These are phyloP conservation scores for Probaryconus sp. DNA, from an alignment of 1,140 invertebrate species.

Conservation along the genomic window DNA sequence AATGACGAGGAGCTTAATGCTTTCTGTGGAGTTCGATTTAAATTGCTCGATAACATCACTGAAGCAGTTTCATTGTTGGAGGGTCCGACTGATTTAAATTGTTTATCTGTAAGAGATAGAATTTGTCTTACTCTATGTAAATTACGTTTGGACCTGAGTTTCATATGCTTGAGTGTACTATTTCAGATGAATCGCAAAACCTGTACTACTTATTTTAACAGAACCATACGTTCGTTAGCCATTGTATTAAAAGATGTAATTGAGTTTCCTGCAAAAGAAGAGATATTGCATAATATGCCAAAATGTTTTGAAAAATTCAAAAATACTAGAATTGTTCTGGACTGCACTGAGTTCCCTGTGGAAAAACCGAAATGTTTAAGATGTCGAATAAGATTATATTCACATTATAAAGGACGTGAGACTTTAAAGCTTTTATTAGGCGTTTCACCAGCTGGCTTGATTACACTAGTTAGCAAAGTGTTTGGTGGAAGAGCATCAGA, in stretches of 20 bases:
- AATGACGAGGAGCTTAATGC: too few relatives aligned
- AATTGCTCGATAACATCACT: background rate
- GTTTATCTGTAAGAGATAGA: background rate
- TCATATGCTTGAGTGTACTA: background rate
- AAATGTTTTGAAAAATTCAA: conserved; percentile 22
- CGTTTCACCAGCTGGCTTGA: conserved; percentile 19
- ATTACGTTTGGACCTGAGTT: conserved; percentile 9
- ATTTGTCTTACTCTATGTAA: conserved; percentile 6
- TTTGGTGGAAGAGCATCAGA: conserved; percentile 57
- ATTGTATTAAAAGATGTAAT: conserved; percentile 1
- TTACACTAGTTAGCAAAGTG: conserved; percentile 4
- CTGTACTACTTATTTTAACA: conserved; percentile 4
- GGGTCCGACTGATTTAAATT: background rate
- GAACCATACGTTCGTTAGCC: background rate
- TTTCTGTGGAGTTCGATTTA: too few relatives aligned
- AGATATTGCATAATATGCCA: conserved; percentile 22
- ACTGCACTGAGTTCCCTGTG: conserved; percentile 13
- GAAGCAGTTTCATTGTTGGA: conserved; percentile 2
- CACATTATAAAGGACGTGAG: conserved; percentile 21
- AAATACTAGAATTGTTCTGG: conserved; percentile 14
- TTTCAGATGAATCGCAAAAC: background rate
- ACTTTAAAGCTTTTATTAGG: conserved; percentile 8
- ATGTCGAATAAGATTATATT: conserved; percentile 11
- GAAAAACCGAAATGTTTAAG: conserved; percentile 28
- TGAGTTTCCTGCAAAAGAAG: conserved; percentile 8